These are phyloP conservation scores for Pasiphila rectangulata DNA, from an alignment of 2,888 invertebrate species.

Conservation along the genomic window DNA sequence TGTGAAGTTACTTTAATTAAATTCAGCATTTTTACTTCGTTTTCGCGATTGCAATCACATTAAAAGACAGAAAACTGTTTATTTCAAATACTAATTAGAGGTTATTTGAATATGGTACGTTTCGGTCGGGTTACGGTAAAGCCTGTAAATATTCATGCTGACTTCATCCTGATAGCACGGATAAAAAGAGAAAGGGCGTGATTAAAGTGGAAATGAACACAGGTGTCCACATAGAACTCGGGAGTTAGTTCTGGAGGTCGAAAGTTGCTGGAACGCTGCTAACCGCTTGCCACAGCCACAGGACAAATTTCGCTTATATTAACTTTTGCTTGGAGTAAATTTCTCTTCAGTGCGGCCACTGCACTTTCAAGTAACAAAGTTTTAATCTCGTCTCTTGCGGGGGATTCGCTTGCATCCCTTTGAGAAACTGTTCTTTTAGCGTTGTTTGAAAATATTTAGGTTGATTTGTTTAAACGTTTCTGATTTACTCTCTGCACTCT, in stretches of 20 bases:
- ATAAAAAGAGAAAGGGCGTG: conserved; percentile 30
- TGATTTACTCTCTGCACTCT: conserved; percentile 6
- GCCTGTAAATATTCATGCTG: conserved; percentile 9
- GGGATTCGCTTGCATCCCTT: conserved; percentile 37
- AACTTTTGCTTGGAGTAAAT: conserved; percentile 75
- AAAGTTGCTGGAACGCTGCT: conserved; percentile 54
- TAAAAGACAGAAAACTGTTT: conserved; percentile 48
- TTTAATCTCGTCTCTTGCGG: conserved; percentile 66
- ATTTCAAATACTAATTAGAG: conserved; percentile 53
- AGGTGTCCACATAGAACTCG: conserved; percentile 48
- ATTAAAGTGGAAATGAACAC: conserved; percentile 45
- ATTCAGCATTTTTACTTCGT: conserved; percentile 57
- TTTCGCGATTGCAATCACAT: conserved; percentile 44
- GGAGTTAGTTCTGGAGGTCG: conserved; percentile 52
- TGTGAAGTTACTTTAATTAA: conserved; percentile 68
- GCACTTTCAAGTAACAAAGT: conserved; percentile 74
- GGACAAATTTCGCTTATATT: conserved; percentile 77
- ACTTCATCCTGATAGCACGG: conserved; percentile 32
- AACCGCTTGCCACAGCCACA: conserved; percentile 65
- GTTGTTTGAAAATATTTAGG: conserved; percentile 33
- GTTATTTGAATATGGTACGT: conserved; percentile 39
- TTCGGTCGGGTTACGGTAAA: conserved; percentile 10
- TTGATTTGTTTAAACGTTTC: conserved; percentile 20
- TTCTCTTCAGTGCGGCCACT: conserved; percentile 69
- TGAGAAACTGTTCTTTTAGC: conserved; percentile 30